phyloP scores from a whole-genome alignment of 37 sponge, comb jelly and placozoan genomes.

The Spongilla lacustris region DNA sequence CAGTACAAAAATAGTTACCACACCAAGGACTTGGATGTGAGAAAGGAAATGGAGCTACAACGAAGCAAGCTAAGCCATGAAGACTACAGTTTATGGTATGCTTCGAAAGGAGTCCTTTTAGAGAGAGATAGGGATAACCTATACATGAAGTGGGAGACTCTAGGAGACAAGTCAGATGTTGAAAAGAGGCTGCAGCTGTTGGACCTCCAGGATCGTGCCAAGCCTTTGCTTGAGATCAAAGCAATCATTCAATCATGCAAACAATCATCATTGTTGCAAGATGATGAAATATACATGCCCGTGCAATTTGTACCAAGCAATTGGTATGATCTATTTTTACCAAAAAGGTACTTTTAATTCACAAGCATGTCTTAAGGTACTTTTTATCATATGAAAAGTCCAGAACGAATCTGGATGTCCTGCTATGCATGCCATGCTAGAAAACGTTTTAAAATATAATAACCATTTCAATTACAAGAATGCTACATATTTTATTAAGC shows the following conservation, averaged over 20 bases:
- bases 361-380: too few species aligned
- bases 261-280: neutral
- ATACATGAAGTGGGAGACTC: slow-evolving; percentile 50
- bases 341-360: neutral
- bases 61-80: neutral
- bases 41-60: neutral
- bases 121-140: slow-evolving; percentile 4
- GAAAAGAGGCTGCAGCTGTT: slow-evolving; percentile 20
- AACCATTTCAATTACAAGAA: too few species aligned
- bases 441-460: too few species aligned
- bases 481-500: too few species aligned
- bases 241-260: slow-evolving; percentile 23
- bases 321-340: slow-evolving; percentile 14
- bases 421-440: too few species aligned
- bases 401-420: too few species aligned
- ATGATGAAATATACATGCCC: slow-evolving; percentile 20
- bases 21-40: slow-evolving; percentile 5
- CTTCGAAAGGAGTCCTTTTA: neutral
- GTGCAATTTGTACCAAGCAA: slow-evolving; percentile 34
- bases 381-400: too few species aligned
- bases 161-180: slow-evolving; percentile 35
- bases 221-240: slow-evolving; percentile 17
- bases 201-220: neutral
- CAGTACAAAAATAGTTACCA: slow-evolving; percentile 40
- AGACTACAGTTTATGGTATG: slow-evolving; percentile 34